phyloP scores from a whole-genome alignment of 2,888 invertebrate species.

The Eilema griseolum region DNA sequence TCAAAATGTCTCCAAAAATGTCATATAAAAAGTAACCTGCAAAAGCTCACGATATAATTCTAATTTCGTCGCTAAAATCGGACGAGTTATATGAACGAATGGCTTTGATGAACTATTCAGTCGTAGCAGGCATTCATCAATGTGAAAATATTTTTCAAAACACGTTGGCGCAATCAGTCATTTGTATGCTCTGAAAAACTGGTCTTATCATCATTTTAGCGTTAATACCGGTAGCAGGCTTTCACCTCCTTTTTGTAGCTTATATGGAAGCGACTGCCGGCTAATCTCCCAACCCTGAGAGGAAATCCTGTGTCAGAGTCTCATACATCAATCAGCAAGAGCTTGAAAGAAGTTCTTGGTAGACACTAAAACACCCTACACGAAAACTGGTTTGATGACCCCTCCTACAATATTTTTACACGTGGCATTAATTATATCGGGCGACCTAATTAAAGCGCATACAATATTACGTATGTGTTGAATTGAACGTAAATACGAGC shows the following conservation, averaged over 20 bases:
- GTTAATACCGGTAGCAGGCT: too few species aligned
- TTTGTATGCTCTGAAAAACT: constrained; percentile 22
- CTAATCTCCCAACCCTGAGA: too few species aligned
- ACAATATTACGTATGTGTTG: constrained; percentile 21
- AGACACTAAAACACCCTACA: neutral
- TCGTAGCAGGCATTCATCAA: constrained; percentile 24
- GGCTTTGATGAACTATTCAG: constrained; percentile 37
- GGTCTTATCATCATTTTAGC: constrained; percentile 4
- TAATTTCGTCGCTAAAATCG: constrained; percentile 21
- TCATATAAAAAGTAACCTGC: neutral
- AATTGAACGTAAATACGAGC: constrained; percentile 24
- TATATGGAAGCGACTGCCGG: too few species aligned
- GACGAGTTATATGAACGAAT: constrained; percentile 20
- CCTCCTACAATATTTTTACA: constrained; percentile 33
- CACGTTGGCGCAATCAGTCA: constrained; percentile 27
- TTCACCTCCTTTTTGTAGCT: too few species aligned
- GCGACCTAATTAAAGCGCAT: constrained; percentile 32
- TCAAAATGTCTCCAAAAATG: neutral
- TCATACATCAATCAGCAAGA: too few species aligned
- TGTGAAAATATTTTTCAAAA: constrained; percentile 30
- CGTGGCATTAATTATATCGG: constrained; percentile 35
- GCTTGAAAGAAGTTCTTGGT: too few species aligned
- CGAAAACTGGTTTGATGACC: constrained; percentile 17
- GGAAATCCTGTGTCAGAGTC: too few species aligned
- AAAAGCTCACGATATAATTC: neutral